These are phyloP conservation scores for Pyrocoelia pectoralis DNA, from an alignment of 2,888 invertebrate genomes.

Conservation along the genomic window DNA sequence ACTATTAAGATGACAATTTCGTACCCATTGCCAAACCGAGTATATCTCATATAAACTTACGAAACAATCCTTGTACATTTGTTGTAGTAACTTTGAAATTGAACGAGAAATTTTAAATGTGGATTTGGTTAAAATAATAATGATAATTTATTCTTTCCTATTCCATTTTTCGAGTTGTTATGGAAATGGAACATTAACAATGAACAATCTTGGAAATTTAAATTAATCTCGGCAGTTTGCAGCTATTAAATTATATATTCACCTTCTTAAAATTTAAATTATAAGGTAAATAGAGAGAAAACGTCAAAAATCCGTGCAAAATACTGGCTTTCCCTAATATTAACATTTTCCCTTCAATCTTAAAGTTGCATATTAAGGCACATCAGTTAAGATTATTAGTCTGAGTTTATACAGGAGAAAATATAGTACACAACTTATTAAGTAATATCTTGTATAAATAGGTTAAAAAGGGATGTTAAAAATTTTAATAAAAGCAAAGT, in stretches of 20 bases:
- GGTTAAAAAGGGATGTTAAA: slow-evolving; percentile 24
- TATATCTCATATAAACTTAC: too few relatives aligned
- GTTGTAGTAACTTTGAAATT: not conserved
- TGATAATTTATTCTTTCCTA: not conserved
- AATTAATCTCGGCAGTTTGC: not conserved
- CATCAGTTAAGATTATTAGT: too few relatives aligned
- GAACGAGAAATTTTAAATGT: not conserved
- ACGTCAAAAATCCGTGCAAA: too few relatives aligned
- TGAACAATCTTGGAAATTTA: not conserved
- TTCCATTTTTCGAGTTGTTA: not conserved
- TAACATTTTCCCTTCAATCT: too few relatives aligned
- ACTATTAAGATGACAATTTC: too few relatives aligned
- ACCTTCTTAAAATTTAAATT: not conserved
- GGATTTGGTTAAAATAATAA: not conserved
- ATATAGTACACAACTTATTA: too few relatives aligned
- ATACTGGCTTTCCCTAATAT: too few relatives aligned
- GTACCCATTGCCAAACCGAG: too few relatives aligned
- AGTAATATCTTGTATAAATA: slow-evolving; percentile 21
- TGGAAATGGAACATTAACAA: not conserved
- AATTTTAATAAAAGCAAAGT: slow-evolving; percentile 33
- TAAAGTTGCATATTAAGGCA: too few relatives aligned
- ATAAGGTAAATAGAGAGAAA: not conserved
- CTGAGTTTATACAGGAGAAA: too few relatives aligned
- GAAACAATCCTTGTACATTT: too few relatives aligned
- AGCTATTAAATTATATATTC: not conserved